Evolutionary conservation across 1,140 invertebrate genomes (phyloP).

Genomic region (Nylanderia fulva): DNA sequence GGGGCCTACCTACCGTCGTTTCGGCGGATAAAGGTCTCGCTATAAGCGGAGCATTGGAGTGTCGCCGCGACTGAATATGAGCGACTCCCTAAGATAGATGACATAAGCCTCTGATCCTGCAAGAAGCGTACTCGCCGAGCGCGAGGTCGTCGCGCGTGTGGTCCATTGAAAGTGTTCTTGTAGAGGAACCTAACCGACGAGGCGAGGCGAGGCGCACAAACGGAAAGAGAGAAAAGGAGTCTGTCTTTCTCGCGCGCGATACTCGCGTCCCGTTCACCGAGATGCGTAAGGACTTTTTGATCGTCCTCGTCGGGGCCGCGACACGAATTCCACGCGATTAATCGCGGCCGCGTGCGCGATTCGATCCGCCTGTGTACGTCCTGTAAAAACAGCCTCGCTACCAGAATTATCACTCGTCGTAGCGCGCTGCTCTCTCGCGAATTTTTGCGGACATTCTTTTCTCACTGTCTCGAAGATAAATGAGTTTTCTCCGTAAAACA

Average conservation of each 20-base stretch:
- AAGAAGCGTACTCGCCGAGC: slow-evolving; percentile 67
- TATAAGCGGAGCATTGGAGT: slow-evolving; percentile 76
- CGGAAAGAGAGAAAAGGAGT: slow-evolving; percentile 64
- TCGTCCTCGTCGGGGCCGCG: slow-evolving; percentile 58
- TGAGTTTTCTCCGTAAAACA: neutral
- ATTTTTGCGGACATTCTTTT: neutral
- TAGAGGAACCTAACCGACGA: slow-evolving; percentile 27
- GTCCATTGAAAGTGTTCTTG: slow-evolving; percentile 78
- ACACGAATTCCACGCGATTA: slow-evolving; percentile 70
- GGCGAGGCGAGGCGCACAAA: slow-evolving; percentile 27
- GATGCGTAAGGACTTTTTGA: slow-evolving; percentile 73
- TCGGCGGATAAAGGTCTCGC: slow-evolving; percentile 59
- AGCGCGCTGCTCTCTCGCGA: neutral
- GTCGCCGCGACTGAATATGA: slow-evolving; percentile 80
- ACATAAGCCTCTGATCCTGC: slow-evolving; percentile 74
- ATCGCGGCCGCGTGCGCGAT: slow-evolving; percentile 65
- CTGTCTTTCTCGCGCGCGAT: slow-evolving; percentile 16
- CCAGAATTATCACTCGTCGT: slow-evolving; percentile 10
- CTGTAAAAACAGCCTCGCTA: slow-evolving; percentile 50
- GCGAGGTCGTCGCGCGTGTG: slow-evolving; percentile 80
- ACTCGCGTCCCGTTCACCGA: slow-evolving; percentile 59
- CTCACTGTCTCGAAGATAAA: neutral
- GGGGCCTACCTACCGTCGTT: slow-evolving; percentile 9
- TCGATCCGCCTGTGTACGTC: slow-evolving; percentile 39
- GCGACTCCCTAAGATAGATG: slow-evolving; percentile 80